Conservation (phyloP, 2,113 vertebrate species). For the Sclerurus mexicanus region DNA sequence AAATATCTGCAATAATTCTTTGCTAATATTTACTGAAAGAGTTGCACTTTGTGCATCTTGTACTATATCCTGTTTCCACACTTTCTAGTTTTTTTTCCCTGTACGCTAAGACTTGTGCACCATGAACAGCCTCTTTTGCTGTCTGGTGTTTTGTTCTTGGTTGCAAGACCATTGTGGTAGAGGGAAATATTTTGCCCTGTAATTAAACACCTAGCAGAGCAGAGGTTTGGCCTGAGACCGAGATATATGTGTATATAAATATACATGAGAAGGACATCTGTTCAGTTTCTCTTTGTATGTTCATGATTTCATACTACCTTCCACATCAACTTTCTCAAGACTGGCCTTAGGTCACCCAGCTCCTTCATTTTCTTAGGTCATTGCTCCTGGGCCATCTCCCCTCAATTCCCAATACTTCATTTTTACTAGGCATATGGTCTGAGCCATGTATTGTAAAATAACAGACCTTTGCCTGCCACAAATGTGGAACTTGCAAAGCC, state of each 20-base stretch:
- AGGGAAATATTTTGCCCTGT: background rate
- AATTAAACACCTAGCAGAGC: background rate
- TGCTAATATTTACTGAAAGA: constrained; percentile 12
- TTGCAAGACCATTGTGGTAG: background rate
- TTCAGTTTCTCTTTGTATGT: background rate
- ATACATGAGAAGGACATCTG: background rate
- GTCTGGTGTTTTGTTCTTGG: background rate
- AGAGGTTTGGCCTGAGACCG: background rate
- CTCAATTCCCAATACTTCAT: background rate
- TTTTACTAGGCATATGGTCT: background rate
- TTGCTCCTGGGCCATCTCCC: background rate
- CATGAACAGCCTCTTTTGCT: background rate
- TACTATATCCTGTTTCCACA: background rate
- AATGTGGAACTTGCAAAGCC: background rate
- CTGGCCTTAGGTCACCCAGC: background rate
- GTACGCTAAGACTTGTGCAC: background rate
- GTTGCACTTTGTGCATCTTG: background rate
- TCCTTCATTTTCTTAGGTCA: background rate
- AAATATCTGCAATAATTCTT: background rate
- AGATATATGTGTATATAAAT: background rate
- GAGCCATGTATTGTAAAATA: background rate
- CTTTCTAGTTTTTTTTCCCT: background rate
- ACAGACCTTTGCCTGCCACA: background rate
- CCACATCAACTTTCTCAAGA: background rate
- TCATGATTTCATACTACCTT: background rate